These are phyloP conservation scores for Vireo altiloquus DNA, from an alignment of 2,113 vertebrate genomes.

Conservation along the genomic window DNA sequence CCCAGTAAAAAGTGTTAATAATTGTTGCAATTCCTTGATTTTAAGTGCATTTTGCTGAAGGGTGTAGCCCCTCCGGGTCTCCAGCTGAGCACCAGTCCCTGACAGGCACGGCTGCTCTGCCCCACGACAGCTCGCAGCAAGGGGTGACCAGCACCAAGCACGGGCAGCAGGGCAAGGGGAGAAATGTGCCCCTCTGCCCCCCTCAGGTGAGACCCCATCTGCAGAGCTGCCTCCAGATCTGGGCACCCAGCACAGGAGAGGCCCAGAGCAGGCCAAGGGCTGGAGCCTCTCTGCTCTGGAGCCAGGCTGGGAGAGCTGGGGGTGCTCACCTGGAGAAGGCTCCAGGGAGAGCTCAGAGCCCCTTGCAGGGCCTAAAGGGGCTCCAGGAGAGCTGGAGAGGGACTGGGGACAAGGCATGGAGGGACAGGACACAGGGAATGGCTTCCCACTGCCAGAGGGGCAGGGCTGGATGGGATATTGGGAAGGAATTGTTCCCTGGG, in stretches of 20 bases:
- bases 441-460: not conserved
- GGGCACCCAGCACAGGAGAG: not conserved
- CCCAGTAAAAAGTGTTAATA: not conserved
- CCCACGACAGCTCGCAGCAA: fast-evolving
- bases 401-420: not conserved
- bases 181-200: not conserved
- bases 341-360: not conserved
- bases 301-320: not conserved
- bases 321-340: not conserved
- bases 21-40: not conserved
- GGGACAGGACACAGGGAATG: not conserved
- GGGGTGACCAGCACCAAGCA: not conserved
- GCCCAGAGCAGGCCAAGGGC: not conserved
- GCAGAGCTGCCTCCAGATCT: not conserved
- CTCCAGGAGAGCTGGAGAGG: not conserved
- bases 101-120: not conserved
- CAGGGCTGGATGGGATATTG: not conserved
- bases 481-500: not conserved
- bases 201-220: not conserved
- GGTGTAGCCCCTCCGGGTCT: not conserved
- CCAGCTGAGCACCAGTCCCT: not conserved
- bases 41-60: not conserved
- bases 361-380: not conserved
- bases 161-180: not conserved
- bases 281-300: not conserved